A percentile compares a stretch with the other conserved stretches of the same genome.
phyloP scores from a whole-genome alignment of 2,113 vertebrate genomes.

The Fulica atra region DNA sequence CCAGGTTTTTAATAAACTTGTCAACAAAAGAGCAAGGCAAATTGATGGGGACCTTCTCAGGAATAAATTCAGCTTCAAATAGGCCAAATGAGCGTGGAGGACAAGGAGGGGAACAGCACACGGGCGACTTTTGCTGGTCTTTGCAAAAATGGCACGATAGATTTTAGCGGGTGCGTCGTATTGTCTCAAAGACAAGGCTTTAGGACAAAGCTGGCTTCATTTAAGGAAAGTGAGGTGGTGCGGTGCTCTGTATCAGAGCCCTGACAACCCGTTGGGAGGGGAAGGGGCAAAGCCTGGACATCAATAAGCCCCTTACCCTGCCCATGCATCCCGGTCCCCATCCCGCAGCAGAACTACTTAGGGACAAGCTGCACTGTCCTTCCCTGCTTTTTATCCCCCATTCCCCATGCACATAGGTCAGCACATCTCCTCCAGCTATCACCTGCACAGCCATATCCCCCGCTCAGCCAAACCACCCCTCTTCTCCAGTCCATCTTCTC shows the following conservation, averaged over 20 bases:
- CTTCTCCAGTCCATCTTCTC: not conserved
- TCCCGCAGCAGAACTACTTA: not conserved
- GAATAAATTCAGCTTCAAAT: conserved; percentile 73
- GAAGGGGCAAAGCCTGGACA: not conserved
- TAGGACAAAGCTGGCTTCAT: not conserved
- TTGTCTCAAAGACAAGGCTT: not conserved
- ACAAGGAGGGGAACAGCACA: conserved; percentile 2
- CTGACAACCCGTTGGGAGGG: not conserved
- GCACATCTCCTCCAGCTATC: not conserved
- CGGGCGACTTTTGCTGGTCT: conserved; percentile 65
- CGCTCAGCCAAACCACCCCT: rapidly evolving
- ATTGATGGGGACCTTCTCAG: conserved; percentile 76
- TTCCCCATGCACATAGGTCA: not conserved
- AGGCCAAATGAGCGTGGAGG: conserved; percentile 52
- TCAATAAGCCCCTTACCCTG: not conserved
- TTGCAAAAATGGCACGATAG: conserved; percentile 70
- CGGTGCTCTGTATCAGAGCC: not conserved
- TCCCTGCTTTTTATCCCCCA: not conserved
- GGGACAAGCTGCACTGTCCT: not conserved
- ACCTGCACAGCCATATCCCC: not conserved
- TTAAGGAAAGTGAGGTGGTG: not conserved
- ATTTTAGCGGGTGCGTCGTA: conserved; percentile 17
- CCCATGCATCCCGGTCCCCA: rapidly evolving
- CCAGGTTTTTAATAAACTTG: conserved; percentile 85
- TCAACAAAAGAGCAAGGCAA: conserved; percentile 77